Conservation (phyloP, 2,888 invertebrate species). For the Drosophila macrospina region DNA sequence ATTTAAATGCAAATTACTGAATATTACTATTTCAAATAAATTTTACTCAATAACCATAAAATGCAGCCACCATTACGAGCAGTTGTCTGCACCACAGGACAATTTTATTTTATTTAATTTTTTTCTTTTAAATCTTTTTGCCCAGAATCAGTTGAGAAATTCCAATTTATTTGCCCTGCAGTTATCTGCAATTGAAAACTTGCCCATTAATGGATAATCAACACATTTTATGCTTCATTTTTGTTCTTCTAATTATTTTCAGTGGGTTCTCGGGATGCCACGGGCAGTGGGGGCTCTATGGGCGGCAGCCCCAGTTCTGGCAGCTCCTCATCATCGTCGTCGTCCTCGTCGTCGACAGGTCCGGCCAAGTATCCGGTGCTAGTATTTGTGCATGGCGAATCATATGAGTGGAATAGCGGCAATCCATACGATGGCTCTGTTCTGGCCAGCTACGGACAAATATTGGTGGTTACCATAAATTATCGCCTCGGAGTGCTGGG, state of each 20-base stretch:
- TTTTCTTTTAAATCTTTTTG: not conserved
- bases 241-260: slow-evolving; percentile 58
- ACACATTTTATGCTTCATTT: slow-evolving; percentile 8
- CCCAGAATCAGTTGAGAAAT: slow-evolving; percentile 33
- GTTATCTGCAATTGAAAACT: slow-evolving; percentile 45
- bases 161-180: slow-evolving; percentile 17
- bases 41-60: slow-evolving; percentile 38
- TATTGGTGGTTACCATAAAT: slow-evolving; percentile 95
- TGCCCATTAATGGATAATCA: slow-evolving; percentile 32
- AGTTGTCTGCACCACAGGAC: slow-evolving; percentile 25
- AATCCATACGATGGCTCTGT: slow-evolving; percentile 99
- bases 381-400: slow-evolving; percentile 97
- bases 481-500: slow-evolving; percentile 93
- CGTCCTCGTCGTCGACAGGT: slow-evolving; percentile 81
- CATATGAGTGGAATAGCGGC: slow-evolving; percentile 99
- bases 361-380: slow-evolving; percentile 92
- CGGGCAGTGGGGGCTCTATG: slow-evolving; percentile 58
- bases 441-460: slow-evolving; percentile 95
- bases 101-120: slow-evolving; percentile 11
- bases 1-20: slow-evolving; percentile 48
- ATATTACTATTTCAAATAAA: slow-evolving; percentile 14
- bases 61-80: slow-evolving; percentile 44
- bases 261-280: slow-evolving; percentile 85
- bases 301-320: slow-evolving; percentile 57
- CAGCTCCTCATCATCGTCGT: slow-evolving; percentile 82